Base-by-base conservation (phyloP, 1,140 invertebrate species). In the Teleogryllus occipitalis region DNA sequence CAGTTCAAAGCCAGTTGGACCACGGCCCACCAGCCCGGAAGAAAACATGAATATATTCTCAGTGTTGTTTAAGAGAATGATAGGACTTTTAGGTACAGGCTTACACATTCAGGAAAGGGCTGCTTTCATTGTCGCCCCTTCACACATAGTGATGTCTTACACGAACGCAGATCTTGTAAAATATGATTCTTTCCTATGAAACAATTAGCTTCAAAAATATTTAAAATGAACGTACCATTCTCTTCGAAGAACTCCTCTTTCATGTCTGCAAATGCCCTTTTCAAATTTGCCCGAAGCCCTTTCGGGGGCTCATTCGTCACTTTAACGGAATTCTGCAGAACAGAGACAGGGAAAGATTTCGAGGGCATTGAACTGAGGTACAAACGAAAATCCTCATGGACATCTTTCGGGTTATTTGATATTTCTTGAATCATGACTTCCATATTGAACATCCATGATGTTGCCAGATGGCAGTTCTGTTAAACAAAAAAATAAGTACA, bases 301-400 rank as follows among this genome's bases (percentile, higher is more conserved):
- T 95, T 96, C 0, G 96, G 96, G 0, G 96, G 94, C 84, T 98
- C 96, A 84, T 96, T 97, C 0, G 95, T 97, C 74, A 97, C 95
- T 87, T 98, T 98, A 0, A 97, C 93, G 65, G 95, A 94, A 84
- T 97, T 97, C 85, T 97, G 95, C 8, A 98, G 88, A 2, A 97
- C 92, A 0, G 94, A 94, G 0, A 97, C 94, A 0, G 96, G 96
- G 85, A 98, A 98, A n/a, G 89, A 87, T n/a, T 86, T 89, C 27
- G 87, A 93, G 80, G 90, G 96, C 95, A 93, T 97, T 8, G 95
- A 97, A 80, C 96, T 97, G 47, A 98, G 86, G 86, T 90, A 98
- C 0, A 98, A 87, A 47, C 96, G 89, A 85, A 97, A 98, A 3
- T 92, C 89, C 14, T 87, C 81, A 83, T 96, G 89, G 0, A 93